phyloP scores from a whole-genome alignment of 2,113 vertebrate genomes.

The Rattus norvegicus region GRCr8 NC_086033.1:75915001-75915500 shows the following conservation, averaged over 20 bases:
- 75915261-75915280: not conserved
- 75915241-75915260: slow-evolving; percentile 22
- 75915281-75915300: not conserved
- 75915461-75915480: slow-evolving; percentile 45
- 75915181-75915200: not conserved
- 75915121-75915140: not conserved
- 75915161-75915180: not conserved
- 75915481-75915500: not conserved
- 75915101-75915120: not conserved
- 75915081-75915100: not conserved
- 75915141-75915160: slow-evolving; percentile 17
- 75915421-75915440: not conserved
- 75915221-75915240: not conserved
- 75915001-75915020: not conserved
- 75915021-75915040: not conserved
- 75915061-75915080: not conserved
- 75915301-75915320: not conserved
- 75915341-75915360: slow-evolving; percentile 16
- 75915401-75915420: not conserved
- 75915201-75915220: not conserved
- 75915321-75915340: slow-evolving; percentile 22
- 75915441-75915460: not conserved
- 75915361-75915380: not conserved
- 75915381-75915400: slow-evolving; percentile 19
- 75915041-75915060: not conserved